Percentiles rank a stretch among this genome's conserved stretches.
Evolutionary conservation across 2,888 invertebrate species (phyloP).

Genomic region (Drosophila testacea): DNA sequence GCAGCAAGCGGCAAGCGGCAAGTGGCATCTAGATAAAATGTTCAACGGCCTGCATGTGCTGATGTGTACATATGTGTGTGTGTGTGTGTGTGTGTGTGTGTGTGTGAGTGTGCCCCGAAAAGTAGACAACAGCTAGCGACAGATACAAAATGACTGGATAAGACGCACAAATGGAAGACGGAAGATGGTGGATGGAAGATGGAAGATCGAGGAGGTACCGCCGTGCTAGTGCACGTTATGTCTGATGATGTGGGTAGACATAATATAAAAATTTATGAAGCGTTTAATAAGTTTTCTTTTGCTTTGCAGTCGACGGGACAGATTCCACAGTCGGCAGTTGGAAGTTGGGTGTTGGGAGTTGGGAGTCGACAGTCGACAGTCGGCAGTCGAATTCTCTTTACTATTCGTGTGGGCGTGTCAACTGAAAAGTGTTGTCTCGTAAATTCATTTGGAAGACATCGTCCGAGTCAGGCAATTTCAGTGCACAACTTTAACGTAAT

Average conservation of each 20-base stretch:
- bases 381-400: constrained; percentile 57
- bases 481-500: constrained; percentile 73
- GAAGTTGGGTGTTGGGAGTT: constrained; percentile 15
- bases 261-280: constrained; percentile 83
- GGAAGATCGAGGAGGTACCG: constrained; percentile 43
- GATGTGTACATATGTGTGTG: constrained; percentile 26
- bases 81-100: constrained; percentile 17
- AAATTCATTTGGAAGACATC: constrained; percentile 74
- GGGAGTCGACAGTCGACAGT: constrained; percentile 16
- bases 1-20: constrained; percentile 51
- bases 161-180: constrained; percentile 50
- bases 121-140: constrained; percentile 70
- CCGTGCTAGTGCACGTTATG: constrained; percentile 69
- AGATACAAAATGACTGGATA: constrained; percentile 75
- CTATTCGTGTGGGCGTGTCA: constrained; percentile 62
- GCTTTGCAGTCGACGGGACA: constrained; percentile 33
- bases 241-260: constrained; percentile 82
- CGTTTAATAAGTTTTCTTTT: constrained; percentile 82
- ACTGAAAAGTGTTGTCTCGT: constrained; percentile 77
- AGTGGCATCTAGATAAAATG: constrained; percentile 74
- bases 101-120: constrained; percentile 52
- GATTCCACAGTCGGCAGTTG: constrained; percentile 20
- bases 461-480: constrained; percentile 55
- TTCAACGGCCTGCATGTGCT: constrained; percentile 74
- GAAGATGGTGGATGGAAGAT: constrained; percentile 23